These are phyloP conservation scores for Natator depressus DNA, from an alignment of 2,113 vertebrate species.

Conservation along the genomic window DNA sequence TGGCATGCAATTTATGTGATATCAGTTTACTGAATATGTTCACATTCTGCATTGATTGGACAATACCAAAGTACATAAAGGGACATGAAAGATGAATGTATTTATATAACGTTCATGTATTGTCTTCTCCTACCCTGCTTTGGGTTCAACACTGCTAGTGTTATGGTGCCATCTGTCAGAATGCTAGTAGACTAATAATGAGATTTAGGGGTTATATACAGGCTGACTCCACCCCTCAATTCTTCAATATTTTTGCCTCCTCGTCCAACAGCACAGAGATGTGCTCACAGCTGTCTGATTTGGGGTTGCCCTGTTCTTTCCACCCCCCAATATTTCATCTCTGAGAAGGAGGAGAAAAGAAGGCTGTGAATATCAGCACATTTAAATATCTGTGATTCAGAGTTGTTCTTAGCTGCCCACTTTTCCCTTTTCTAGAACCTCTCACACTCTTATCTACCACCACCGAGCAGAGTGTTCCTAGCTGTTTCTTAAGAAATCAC, in stretches of 20 bases:
- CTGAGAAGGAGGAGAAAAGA: neutral
- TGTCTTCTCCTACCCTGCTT: neutral
- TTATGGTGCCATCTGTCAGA: neutral
- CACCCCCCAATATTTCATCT: neutral
- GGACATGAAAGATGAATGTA: neutral
- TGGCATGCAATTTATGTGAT: neutral
- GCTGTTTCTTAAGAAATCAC: neutral
- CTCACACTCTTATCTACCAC: neutral
- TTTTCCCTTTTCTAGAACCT: too few species aligned
- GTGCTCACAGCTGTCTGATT: neutral
- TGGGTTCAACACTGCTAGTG: neutral
- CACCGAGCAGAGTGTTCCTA: neutral
- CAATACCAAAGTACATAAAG: neutral
- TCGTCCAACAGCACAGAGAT: neutral
- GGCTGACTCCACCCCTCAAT: rapidly evolving
- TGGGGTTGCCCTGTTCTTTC: neutral
- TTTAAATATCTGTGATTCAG: neutral
- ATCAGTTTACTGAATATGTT: neutral
- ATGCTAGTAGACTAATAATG: neutral
- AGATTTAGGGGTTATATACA: neutral
- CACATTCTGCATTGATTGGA: neutral
- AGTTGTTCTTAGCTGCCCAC: too few species aligned
- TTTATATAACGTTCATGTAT: neutral
- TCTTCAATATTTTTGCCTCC: neutral
- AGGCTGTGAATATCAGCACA: neutral